Evolutionary conservation across 2,888 invertebrate genomes (phyloP).

Genomic region (Ochlodes sylvanus): DNA sequence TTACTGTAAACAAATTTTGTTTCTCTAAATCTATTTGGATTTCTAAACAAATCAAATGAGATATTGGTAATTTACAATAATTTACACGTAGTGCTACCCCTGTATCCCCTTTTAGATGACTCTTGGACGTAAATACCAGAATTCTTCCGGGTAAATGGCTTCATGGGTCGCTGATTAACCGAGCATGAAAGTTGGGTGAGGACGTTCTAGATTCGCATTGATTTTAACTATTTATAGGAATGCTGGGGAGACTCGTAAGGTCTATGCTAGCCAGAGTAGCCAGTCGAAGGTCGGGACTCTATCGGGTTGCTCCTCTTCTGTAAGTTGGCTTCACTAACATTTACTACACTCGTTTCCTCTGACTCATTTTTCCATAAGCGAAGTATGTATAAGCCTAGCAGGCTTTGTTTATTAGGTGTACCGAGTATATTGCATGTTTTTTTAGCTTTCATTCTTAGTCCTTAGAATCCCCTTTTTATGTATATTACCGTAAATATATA

Average conservation of each 20-base stretch:
- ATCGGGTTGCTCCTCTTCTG: constrained; percentile 89
- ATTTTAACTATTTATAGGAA: constrained; percentile 84
- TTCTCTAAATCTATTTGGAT: constrained; percentile 19
- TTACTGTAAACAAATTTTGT: constrained; percentile 32
- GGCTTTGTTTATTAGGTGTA: neutral
- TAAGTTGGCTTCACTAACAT: constrained; percentile 64
- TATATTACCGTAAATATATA: too few relatives aligned
- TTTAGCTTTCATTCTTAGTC: neutral
- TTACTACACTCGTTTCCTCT: constrained; percentile 24
- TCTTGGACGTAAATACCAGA: constrained; percentile 81
- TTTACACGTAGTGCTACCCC: constrained; percentile 28
- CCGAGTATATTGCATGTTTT: neutral
- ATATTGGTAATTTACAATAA: constrained; percentile 33
- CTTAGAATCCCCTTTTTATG: too few relatives aligned
- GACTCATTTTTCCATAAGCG: constrained; percentile 29
- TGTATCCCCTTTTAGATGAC: constrained; percentile 69
- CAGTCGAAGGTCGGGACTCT: constrained; percentile 88
- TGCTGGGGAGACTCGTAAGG: constrained; percentile 81
- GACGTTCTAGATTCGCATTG: constrained; percentile 72
- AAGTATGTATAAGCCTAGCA: constrained; percentile 3
- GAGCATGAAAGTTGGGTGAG: constrained; percentile 69
- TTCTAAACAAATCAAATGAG: constrained; percentile 18
- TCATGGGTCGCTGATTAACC: constrained; percentile 62
- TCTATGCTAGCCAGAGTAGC: constrained; percentile 79
- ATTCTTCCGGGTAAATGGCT: constrained; percentile 81